A percentile compares a stretch with the other conserved stretches of the same genome.
Conservation (phyloP, 2,113 vertebrate genomes). For the Cranoglanis bouderius region DNA sequence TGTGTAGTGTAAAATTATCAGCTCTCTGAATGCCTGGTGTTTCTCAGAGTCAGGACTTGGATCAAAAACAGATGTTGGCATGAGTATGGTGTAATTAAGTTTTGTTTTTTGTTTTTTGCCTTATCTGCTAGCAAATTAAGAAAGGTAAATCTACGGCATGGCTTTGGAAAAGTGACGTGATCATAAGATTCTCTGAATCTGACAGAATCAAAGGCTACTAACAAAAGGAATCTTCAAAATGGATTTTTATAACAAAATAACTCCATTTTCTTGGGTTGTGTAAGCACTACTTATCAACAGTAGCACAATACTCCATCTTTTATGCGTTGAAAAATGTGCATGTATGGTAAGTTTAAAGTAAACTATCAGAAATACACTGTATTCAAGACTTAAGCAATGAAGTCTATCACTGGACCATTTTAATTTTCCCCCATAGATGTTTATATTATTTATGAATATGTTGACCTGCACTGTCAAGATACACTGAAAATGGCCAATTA, state of each 20-base stretch:
- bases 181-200: neutral
- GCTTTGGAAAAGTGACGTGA: neutral
- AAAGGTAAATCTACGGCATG: neutral
- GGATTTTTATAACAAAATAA: neutral
- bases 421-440: neutral
- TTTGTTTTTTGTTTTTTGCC: neutral
- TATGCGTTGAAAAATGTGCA: neutral
- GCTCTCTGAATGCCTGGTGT: constrained; percentile 44
- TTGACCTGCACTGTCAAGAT: neutral
- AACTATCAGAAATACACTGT: neutral
- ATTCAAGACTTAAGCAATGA: neutral
- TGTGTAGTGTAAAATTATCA: constrained; percentile 44
- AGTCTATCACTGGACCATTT: neutral
- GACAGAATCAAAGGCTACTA: neutral
- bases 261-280: neutral
- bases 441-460: neutral
- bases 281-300: neutral
- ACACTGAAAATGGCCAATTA: neutral
- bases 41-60: constrained; percentile 33
- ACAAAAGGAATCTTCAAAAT: neutral
- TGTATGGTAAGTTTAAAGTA: neutral
- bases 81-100: constrained; percentile 17
- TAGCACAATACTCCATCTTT: neutral
- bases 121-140: neutral
- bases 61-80: constrained; percentile 26